Percentiles rank a stretch among this genome's conserved stretches.
Conservation (phyloP, 2,888 invertebrate species). For the Amiota communis region DNA sequence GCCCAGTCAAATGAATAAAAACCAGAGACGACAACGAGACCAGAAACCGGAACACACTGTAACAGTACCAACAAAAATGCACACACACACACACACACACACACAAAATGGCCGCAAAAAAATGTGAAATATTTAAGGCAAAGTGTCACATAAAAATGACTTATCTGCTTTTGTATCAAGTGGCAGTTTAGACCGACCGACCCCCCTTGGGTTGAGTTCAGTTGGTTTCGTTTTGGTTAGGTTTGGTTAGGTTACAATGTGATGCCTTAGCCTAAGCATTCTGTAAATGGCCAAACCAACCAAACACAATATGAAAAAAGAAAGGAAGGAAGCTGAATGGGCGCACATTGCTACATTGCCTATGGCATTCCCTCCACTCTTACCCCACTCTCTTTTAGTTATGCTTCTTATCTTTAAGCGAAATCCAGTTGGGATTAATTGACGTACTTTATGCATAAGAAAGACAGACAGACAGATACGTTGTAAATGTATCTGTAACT, state of each 20-base stretch:
- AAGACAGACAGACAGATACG: not conserved
- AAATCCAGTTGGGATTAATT: conserved; percentile 67
- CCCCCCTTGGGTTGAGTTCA: not conserved
- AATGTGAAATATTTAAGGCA: conserved; percentile 69
- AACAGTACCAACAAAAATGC: conserved; percentile 2
- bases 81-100: conserved; percentile 18
- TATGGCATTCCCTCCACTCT: too few species aligned
- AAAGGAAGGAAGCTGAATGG: conserved; percentile 29
- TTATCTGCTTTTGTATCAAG: conserved; percentile 68
- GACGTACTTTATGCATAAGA: conserved; percentile 39
- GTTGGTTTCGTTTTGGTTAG: conserved; percentile 33
- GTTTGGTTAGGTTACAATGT: too few species aligned
- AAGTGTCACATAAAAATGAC: conserved; percentile 72
- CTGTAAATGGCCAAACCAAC: conserved; percentile 53
- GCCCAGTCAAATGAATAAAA: conserved; percentile 38
- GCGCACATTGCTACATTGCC: too few species aligned
- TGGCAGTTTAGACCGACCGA: conserved; percentile 53
- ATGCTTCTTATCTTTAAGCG: conserved; percentile 59
- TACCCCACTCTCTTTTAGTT: too few species aligned
- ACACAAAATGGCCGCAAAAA: conserved; percentile 56
- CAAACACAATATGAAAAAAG: conserved; percentile 18
- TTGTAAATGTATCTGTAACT: not conserved
- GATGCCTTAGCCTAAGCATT: conserved; percentile 46
- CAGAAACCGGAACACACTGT: conserved; percentile 31
- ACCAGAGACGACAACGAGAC: not conserved